These are phyloP conservation scores for Phenacoccus solenopsis DNA, from an alignment of 1,140 invertebrate species.

Conservation along the genomic window DNA sequence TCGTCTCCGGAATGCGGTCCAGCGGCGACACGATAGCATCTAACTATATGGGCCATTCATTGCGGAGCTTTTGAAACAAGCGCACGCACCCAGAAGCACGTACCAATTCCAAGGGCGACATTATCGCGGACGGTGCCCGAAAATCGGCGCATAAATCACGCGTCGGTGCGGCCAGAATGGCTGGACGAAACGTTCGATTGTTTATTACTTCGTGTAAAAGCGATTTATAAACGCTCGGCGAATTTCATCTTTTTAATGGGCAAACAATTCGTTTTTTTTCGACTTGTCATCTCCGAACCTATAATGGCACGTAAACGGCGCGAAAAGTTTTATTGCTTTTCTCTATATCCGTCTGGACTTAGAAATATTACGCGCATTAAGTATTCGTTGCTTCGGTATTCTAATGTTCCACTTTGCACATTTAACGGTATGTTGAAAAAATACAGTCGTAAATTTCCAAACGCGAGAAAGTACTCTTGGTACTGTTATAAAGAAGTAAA, in stretches of 20 bases:
- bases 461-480: slow-evolving; percentile 1
- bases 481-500: background rate
- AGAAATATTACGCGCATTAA: background rate
- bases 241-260: background rate
- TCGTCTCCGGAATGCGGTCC: no score
- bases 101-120: no score
- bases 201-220: background rate
- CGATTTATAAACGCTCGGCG: background rate
- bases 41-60: no score
- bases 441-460: background rate
- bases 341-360: slow-evolving; percentile 1
- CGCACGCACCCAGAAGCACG: no score
- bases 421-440: background rate
- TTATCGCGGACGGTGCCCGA: no score
- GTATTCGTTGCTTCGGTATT: background rate
- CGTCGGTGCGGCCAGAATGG: background rate
- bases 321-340: background rate
- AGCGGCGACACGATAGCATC: no score
- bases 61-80: no score
- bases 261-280: background rate
- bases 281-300: background rate
- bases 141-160: background rate
- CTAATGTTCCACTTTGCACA: background rate
- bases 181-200: background rate
- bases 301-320: background rate